Evolutionary conservation across 2,888 invertebrate genomes (phyloP), one percentile per base, ranked within the genome.

Genomic region (Phasia obesa): DNA sequence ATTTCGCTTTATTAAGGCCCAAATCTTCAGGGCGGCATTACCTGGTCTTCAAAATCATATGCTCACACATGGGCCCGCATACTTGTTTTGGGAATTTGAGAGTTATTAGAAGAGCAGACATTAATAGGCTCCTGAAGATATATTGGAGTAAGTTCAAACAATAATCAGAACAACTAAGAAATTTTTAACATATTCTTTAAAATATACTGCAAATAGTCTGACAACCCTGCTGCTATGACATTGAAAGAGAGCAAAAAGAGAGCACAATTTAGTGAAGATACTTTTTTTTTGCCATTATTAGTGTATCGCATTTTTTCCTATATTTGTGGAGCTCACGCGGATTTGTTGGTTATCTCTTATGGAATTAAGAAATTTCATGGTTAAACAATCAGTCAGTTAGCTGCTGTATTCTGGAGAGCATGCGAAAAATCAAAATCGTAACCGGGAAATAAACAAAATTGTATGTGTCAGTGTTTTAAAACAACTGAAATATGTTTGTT

Each of bases 311-410:
- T 38, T 42, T 44, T 53, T 31, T 53, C 19, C 49, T 5, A 1
- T 55, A 67, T 59, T 80, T 62, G 67, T 62, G 69, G 73, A 51
- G 73, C 64, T 69, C 57, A 74, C 49, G 23, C 55, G 57, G 15
- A 31, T 57, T 69, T 75, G 57, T 67, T 74, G 44, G 73, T 75
- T 67, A 42, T 65, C 60, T 51, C 60, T 65, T 65, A 69, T 78
- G 75, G 70, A 75, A 71, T 71, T 53, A 79, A 83, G 53, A 71
- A 76, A 75, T 67, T 78, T 77, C 73, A 74, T 70, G 55, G 75
- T 65, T 51, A 67, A 57, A 71, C 73, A 51, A 42, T 69, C 79
- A 83, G 83, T 83, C 75, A 75, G 47, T 47, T 51, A 42, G 70
- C 67, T 65, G 79, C 75, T 71, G 71, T 49, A 42, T 67, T 76